Percentiles rank a stretch among this genome's conserved stretches.
phyloP scores from a whole-genome alignment of 2,113 vertebrate genomes.

The Caranx melampygus region DNA sequence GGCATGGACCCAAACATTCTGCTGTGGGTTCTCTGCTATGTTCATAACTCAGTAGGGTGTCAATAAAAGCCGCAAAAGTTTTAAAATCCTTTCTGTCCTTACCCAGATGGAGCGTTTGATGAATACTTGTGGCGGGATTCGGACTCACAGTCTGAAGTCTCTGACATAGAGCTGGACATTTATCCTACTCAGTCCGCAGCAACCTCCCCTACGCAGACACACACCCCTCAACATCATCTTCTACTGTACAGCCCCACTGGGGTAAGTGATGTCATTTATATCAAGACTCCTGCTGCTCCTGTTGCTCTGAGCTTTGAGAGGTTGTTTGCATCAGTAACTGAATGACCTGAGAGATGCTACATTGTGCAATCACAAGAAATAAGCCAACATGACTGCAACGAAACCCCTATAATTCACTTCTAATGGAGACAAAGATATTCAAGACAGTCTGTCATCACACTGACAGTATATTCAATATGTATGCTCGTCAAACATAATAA shows the following conservation, averaged over 20 bases:
- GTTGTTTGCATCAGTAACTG: background rate
- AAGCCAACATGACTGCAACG: background rate
- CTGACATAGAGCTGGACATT: constrained; percentile 45
- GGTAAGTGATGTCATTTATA: constrained; percentile 51
- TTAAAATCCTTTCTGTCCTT: background rate
- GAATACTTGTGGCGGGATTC: constrained; percentile 10
- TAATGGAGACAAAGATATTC: no score
- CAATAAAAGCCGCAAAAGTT: background rate
- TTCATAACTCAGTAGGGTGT: background rate
- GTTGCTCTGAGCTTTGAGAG: background rate
- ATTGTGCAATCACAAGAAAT: background rate
- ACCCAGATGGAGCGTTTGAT: constrained; percentile 20
- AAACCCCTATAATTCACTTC: background rate
- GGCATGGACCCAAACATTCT: background rate
- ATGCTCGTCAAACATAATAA: no score
- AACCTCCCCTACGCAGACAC: constrained; percentile 8
- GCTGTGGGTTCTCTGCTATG: background rate
- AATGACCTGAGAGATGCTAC: background rate
- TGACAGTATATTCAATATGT: no score
- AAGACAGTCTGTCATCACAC: no score
- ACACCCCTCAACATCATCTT: background rate
- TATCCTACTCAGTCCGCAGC: background rate
- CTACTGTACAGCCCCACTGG: constrained; percentile 6
- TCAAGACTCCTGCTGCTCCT: background rate
- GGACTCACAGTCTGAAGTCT: constrained; percentile 34